Evolutionary conservation across 2,113 vertebrate species (phyloP).

Genomic region (Paratilapia polleni): DNA sequence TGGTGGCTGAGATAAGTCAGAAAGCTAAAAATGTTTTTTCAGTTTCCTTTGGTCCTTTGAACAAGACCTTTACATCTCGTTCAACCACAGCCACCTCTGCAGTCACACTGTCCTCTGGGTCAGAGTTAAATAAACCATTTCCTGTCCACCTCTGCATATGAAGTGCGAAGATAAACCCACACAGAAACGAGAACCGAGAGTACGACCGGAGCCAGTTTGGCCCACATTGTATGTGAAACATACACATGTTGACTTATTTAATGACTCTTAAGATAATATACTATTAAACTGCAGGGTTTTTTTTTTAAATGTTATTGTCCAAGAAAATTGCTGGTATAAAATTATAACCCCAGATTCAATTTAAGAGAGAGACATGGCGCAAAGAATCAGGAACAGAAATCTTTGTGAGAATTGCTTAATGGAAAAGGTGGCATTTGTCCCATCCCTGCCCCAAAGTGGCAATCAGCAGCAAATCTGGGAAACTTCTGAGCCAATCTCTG

Average conservation of each 20-base stretch:
- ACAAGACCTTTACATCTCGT: neutral
- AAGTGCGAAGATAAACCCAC: neutral
- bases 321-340: neutral
- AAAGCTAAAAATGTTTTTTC: neutral
- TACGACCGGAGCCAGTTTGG: neutral
- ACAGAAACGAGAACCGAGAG: slow-evolving; percentile 6
- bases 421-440: neutral
- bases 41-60: neutral
- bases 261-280: no score
- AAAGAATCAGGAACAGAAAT: neutral
- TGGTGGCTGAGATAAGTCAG: neutral
- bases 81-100: neutral
- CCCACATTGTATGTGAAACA: neutral
- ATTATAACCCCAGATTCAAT: neutral
- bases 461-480: neutral
- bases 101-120: neutral
- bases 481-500: neutral
- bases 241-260: no score
- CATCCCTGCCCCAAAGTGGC: neutral
- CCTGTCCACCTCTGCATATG: neutral
- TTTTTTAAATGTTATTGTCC: fast-evolving
- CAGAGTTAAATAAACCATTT: slow-evolving; percentile 7
- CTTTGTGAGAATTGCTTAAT: neutral
- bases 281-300: neutral
- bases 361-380: neutral